Percentiles rank a stretch among this genome's conserved stretches.
These are phyloP conservation scores for Myodes glareolus DNA, from an alignment of 2,113 vertebrate species.

Conservation along the genomic window DNA sequence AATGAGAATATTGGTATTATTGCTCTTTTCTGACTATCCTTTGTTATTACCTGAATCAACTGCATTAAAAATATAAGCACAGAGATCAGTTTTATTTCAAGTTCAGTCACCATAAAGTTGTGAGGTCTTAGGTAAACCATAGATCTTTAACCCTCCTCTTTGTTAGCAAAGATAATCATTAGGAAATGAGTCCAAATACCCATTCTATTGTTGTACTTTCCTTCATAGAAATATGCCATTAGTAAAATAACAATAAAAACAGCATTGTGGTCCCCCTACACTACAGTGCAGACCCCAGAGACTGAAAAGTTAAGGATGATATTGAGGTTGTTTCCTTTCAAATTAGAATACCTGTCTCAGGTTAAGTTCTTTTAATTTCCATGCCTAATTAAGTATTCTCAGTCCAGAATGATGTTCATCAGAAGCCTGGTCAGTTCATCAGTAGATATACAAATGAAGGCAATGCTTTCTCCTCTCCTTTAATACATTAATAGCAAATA, in stretches of 20 bases:
- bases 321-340: constrained; percentile 3
- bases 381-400: not conserved
- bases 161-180: not conserved
- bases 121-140: not conserved
- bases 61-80: not conserved
- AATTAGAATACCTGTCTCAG: constrained; percentile 8
- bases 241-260: not conserved
- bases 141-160: constrained; percentile 2
- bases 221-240: constrained; percentile 33
- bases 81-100: not conserved
- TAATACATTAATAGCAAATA: not conserved
- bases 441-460: not conserved
- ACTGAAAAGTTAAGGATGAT: not conserved
- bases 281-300: not conserved
- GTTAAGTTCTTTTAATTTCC: not conserved
- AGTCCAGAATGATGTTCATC: not conserved
- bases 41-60: constrained; percentile 1
- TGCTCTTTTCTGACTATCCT: constrained; percentile 19
- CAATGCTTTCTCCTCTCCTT: not conserved
- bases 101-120: constrained; percentile 18
- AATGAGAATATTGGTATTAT: constrained; percentile 22
- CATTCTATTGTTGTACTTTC: constrained; percentile 19
- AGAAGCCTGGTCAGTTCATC: not conserved
- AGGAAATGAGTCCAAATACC: not conserved
- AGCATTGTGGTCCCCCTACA: not conserved